Conservation (phyloP, 2,797 vertebrate species). For the Onychomys leucogaster region DNA sequence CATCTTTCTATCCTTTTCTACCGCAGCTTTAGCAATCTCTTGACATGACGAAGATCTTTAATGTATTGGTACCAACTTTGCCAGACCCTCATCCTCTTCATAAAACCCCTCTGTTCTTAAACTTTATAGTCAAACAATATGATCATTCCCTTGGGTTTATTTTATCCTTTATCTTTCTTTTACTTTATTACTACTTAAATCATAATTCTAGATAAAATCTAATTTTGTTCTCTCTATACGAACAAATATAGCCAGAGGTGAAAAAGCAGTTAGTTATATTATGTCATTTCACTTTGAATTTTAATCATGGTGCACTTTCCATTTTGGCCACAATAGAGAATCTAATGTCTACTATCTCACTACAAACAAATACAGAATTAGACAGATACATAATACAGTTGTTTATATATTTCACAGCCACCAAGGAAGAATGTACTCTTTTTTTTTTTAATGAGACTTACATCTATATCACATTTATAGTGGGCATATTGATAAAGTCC, state of each 20-base stretch:
- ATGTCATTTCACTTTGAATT: neutral
- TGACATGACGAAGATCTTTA: neutral
- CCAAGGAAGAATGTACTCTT: neutral
- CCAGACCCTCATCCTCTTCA: neutral
- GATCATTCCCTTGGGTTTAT: neutral
- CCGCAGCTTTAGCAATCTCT: neutral
- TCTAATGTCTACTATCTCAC: neutral
- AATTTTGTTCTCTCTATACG: neutral
- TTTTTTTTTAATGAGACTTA: neutral
- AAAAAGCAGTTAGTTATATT: neutral
- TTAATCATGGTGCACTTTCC: neutral
- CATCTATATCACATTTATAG: neutral
- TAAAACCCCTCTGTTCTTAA: neutral
- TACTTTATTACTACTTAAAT: neutral
- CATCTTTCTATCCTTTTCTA: neutral
- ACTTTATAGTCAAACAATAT: neutral
- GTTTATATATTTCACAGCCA: neutral
- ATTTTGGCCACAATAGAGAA: neutral
- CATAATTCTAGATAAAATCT: neutral
- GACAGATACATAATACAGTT: neutral
- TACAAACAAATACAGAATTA: neutral
- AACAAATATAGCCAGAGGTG: neutral
- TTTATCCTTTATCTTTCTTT: neutral
- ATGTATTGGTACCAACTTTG: neutral
- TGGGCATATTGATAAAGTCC: neutral